Evolutionary conservation across 2,113 vertebrate species (phyloP), one percentile per base, ranked within the genome.

Genomic region (Alosa alosa): DNA sequence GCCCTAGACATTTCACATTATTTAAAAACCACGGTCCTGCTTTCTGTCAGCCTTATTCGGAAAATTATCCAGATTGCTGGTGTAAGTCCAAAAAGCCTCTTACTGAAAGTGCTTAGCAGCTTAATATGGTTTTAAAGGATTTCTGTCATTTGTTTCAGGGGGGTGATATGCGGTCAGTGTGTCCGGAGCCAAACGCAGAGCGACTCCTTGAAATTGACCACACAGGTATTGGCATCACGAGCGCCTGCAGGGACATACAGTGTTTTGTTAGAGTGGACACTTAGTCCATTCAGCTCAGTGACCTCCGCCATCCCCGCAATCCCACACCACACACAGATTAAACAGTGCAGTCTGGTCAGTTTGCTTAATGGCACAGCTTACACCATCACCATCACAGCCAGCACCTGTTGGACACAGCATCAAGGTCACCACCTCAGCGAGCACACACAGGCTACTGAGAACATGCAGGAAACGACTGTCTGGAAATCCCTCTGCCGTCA

Each of bases 31-130:
- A 60, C 20, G 55, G 22, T 22, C 11, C 31, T 72, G n/a, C 10
- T 72, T 72, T 25, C 64, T 36, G 64, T 72, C 64, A 72, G 64
- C 50, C 36, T 17, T 45, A 45, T 78, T 81, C 52, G 20, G 50
- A 41, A 57, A 55, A 52, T 36, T 10, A 68, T 68, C 68, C 60
- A 78, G 36, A 44, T 31, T 55, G 81, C 20, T 83, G 87, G 84
- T 85, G 46, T 87, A 45, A 83, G 10, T 22, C 84, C 84, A 46
- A 60, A 85, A 87, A 75, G 46, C 44, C 83, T 85, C 82, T 87
- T 82, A 82, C 39, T 20, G 11, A 22, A 57, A 85, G 52, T 75
- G 46, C 64, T 84, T 84, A 75, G 83, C 68, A 52, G 57, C 83
- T 72, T 87, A 85, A 83, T 85, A 83, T 83, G 50, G 39, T 50